Percentiles rank a stretch among this genome's conserved stretches.
phyloP scores from a whole-genome alignment of 2,113 vertebrate genomes.

The Pampusana beccarii region DNA sequence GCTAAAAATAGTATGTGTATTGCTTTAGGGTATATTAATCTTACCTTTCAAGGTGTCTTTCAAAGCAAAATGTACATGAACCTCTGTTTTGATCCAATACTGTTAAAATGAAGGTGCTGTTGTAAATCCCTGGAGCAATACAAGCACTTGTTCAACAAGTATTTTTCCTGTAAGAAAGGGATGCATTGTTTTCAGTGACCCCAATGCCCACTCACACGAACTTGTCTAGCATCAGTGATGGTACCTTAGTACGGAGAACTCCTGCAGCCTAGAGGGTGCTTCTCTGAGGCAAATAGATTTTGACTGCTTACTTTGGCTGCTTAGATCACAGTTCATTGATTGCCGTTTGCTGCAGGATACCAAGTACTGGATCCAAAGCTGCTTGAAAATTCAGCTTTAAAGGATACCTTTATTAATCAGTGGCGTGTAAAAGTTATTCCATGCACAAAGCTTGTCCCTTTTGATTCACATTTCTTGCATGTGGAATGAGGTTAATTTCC shows the following conservation, averaged over 20 bases:
- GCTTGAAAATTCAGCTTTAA: slow-evolving; percentile 26
- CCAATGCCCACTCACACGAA: background rate
- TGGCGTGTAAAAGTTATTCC: background rate
- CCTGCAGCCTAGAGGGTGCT: slow-evolving; percentile 12
- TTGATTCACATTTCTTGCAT: background rate
- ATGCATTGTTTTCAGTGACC: background rate
- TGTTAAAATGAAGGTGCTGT: background rate
- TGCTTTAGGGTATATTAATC: slow-evolving; percentile 43
- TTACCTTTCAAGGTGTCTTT: slow-evolving; percentile 16
- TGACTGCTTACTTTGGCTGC: slow-evolving; percentile 61
- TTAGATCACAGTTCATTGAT: slow-evolving; percentile 66
- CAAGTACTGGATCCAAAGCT: background rate
- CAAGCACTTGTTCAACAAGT: slow-evolving; percentile 1
- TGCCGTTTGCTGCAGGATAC: slow-evolving; percentile 44
- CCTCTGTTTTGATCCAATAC: background rate
- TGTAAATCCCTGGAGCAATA: background rate
- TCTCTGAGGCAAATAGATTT: slow-evolving; percentile 67
- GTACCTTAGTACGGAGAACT: background rate
- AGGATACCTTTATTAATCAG: slow-evolving; percentile 15
- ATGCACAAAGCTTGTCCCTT: background rate
- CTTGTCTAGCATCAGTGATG: background rate
- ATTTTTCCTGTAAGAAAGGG: background rate
- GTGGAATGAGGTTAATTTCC: background rate
- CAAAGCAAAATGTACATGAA: background rate
- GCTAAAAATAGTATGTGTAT: slow-evolving; percentile 35